These are phyloP conservation scores for Apeira syringaria DNA, from an alignment of 2,888 invertebrate species.

Conservation along the genomic window DNA sequence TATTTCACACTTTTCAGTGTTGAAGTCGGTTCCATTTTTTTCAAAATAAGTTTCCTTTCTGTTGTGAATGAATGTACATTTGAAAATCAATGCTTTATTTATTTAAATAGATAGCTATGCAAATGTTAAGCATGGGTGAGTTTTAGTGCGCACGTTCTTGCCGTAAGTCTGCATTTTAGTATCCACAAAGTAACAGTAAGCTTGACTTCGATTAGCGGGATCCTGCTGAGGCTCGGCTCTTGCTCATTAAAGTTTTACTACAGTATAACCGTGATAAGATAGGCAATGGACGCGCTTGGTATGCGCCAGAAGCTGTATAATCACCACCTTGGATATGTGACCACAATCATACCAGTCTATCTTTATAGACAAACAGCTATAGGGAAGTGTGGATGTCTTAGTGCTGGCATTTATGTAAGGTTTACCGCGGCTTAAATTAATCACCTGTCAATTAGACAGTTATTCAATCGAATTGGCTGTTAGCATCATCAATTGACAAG, in stretches of 20 bases:
- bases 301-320: conserved; percentile 39
- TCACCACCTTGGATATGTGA: conserved; percentile 30
- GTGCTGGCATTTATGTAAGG: background rate
- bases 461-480: no score
- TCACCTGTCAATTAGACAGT: background rate
- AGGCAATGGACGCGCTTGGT: conserved; percentile 38
- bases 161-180: conserved; percentile 44
- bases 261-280: conserved; percentile 57
- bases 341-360: background rate
- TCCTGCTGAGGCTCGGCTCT: conserved; percentile 39
- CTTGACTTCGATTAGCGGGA: conserved; percentile 61
- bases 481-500: no score
- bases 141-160: conserved; percentile 22
- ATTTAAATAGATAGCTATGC: conserved; percentile 23
- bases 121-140: conserved; percentile 15
- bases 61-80: conserved; percentile 2
- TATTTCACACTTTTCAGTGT: no score
- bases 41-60: no score
- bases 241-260: conserved; percentile 71
- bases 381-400: background rate
- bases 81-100: conserved; percentile 14
- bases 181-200: conserved; percentile 55
- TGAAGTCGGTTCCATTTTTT: no score
- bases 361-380: background rate
- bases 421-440: conserved; percentile 2